Conservation (phyloP, 2,113 vertebrate genomes). For the Pterocles gutturalis region DNA sequence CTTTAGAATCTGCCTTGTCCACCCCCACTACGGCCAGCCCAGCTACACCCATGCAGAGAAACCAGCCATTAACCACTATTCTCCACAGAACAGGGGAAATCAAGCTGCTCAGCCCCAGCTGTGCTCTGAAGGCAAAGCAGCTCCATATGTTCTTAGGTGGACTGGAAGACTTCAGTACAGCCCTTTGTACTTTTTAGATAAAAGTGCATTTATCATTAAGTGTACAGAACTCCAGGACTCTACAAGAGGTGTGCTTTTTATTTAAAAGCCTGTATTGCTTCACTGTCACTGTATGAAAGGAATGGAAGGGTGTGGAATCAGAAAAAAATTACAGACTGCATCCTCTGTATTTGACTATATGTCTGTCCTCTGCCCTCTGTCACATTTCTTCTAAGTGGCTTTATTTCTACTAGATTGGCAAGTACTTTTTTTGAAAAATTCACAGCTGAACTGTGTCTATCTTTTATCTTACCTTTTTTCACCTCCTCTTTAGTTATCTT, state of each 20-base stretch:
- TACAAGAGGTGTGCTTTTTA: background rate
- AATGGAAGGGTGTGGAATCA: background rate
- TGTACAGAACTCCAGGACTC: background rate
- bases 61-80: background rate
- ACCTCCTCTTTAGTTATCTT: background rate
- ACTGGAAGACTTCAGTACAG: background rate
- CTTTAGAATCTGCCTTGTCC: accelerated
- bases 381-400: background rate
- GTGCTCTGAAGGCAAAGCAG: background rate
- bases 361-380: background rate
- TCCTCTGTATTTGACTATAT: background rate
- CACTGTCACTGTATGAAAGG: background rate
- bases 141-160: background rate
- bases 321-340: background rate
- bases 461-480: background rate
- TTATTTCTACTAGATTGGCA: background rate
- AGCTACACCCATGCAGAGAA: accelerated
- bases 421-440: background rate
- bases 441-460: background rate
- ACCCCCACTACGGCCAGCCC: accelerated
- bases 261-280: background rate
- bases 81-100: background rate
- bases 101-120: accelerated
- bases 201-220: background rate
- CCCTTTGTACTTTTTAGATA: background rate